Conservation (phyloP, 2,113 vertebrate genomes). For the Peromyscus polionotus region DNA sequence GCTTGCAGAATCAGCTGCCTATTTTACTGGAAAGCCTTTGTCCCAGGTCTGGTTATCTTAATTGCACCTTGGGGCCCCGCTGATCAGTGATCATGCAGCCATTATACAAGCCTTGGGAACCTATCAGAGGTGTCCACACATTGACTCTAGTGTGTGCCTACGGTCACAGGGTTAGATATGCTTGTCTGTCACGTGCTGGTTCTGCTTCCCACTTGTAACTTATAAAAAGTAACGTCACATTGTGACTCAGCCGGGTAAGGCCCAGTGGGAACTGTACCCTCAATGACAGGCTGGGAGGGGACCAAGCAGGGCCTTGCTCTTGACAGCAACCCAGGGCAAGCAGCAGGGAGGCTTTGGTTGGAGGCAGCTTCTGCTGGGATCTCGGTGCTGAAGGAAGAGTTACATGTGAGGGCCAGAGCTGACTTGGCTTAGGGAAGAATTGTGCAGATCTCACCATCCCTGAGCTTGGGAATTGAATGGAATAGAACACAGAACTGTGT, state of each 20-base stretch:
- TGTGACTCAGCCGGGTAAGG: not conserved
- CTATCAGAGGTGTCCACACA: not conserved
- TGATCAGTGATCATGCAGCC: not conserved
- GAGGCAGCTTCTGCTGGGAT: not conserved
- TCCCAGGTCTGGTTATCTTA: not conserved
- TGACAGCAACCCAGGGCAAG: not conserved
- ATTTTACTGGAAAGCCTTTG: conserved; percentile 40
- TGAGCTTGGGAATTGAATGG: not conserved
- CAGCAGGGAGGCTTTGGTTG: not conserved
- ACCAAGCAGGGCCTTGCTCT: not conserved
- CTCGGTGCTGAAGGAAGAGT: not conserved
- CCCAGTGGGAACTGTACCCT: not conserved
- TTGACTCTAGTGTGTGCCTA: not conserved
- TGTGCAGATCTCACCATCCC: too few relatives aligned
- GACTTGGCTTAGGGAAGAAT: not conserved
- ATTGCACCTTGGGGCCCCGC: not conserved
- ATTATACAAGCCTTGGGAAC: not conserved
- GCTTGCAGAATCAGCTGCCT: not conserved
- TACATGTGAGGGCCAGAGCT: not conserved
- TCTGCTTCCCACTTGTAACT: too few relatives aligned
- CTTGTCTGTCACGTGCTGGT: not conserved
- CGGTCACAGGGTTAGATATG: not conserved
- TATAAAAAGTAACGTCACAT: not conserved
- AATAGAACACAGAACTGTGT: not conserved
- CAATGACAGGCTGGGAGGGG: not conserved